phyloP scores from a whole-genome alignment of 2,797 vertebrate species.

The Arctocebus calabarensis region DNA sequence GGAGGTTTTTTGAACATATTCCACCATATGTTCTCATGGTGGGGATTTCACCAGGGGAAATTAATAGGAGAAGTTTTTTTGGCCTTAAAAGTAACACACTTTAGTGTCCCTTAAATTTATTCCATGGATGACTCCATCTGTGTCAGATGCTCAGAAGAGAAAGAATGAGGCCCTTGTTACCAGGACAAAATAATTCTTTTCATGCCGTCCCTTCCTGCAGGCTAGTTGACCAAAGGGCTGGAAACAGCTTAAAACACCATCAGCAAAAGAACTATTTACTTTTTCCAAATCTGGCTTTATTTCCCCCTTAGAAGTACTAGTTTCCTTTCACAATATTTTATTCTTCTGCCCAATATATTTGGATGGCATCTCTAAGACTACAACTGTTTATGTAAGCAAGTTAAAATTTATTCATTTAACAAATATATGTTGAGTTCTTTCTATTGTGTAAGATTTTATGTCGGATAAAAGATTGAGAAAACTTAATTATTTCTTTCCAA shows the following conservation, averaged over 20 bases:
- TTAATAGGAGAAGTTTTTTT: background rate
- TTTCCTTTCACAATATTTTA: constrained; percentile 34
- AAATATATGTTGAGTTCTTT: background rate
- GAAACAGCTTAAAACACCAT: constrained; percentile 62
- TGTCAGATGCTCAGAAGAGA: background rate
- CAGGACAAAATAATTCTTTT: constrained; percentile 60
- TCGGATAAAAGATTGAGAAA: background rate
- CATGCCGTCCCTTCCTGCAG: constrained; percentile 26
- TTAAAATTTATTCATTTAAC: background rate
- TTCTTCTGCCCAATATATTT: constrained; percentile 33
- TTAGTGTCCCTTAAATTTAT: constrained; percentile 38
- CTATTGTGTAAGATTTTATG: background rate
- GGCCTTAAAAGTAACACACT: background rate
- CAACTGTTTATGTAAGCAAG: background rate
- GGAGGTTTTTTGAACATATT: background rate
- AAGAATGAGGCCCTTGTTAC: constrained; percentile 62
- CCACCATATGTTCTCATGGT: background rate
- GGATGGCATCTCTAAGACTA: background rate
- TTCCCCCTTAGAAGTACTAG: background rate
- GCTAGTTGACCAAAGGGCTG: constrained; percentile 29
- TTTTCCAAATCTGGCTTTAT: constrained; percentile 53
- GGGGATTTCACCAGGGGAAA: background rate
- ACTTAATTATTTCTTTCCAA: background rate
- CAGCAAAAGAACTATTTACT: constrained; percentile 41
- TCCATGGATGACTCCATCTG: background rate